Evolutionary conservation across 2,113 vertebrate species (phyloP).

Genomic region (Solea solea): DNA sequence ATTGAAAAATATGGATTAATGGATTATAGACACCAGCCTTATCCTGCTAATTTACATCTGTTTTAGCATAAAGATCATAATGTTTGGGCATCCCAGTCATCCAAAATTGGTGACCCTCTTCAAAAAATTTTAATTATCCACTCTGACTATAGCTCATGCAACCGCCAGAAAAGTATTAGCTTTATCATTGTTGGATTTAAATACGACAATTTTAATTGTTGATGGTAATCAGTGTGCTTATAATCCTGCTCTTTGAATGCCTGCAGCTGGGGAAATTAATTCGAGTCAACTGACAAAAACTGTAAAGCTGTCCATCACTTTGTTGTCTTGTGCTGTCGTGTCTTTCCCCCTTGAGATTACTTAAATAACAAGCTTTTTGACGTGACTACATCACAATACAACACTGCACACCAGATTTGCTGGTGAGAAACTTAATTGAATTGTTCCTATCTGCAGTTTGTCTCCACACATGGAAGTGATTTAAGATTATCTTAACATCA

Average conservation of each 20-base stretch:
- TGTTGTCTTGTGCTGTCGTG: slow-evolving; percentile 29
- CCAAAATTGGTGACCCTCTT: no score
- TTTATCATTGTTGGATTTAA: slow-evolving; percentile 39
- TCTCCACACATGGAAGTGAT: slow-evolving; percentile 12
- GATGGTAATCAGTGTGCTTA: slow-evolving; percentile 43
- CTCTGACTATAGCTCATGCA: neutral
- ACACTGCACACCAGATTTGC: slow-evolving; percentile 44
- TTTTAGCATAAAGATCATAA: neutral
- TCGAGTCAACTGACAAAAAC: slow-evolving; percentile 48
- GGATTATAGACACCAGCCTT: no score
- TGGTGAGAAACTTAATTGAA: slow-evolving; percentile 32
- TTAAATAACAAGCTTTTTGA: slow-evolving; percentile 40
- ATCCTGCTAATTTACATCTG: neutral
- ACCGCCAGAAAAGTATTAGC: slow-evolving; percentile 13
- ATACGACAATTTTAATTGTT: slow-evolving; percentile 34
- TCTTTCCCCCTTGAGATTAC: slow-evolving; percentile 18
- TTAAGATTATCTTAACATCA: slow-evolving; percentile 20
- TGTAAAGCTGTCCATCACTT: slow-evolving; percentile 43
- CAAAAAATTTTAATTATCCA: neutral
- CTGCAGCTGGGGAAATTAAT: slow-evolving; percentile 50
- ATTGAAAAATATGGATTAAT: no score
- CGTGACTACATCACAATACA: slow-evolving; percentile 13
- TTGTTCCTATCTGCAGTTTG: slow-evolving; percentile 22
- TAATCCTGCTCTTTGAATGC: slow-evolving; percentile 35
- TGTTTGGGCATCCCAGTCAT: neutral